Conservation (phyloP, 2,888 invertebrate genomes). For the Allophyes oxyacanthae region DNA sequence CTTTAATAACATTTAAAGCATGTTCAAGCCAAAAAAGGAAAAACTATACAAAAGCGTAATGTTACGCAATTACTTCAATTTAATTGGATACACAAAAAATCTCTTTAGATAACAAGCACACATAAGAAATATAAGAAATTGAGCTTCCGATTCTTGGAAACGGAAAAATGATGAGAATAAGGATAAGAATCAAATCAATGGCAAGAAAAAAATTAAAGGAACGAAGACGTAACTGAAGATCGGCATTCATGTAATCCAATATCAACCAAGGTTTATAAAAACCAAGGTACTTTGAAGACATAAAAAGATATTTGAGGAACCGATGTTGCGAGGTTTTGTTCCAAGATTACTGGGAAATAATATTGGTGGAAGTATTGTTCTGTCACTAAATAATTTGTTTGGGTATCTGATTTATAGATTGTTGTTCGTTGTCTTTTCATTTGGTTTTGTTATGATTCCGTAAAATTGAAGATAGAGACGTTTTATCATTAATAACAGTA, state of each 20-base stretch:
- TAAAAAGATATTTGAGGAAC: conserved; percentile 34
- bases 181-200: conserved; percentile 32
- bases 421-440: conserved; percentile 5
- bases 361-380: conserved; percentile 37
- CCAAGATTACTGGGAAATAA: conserved; percentile 35
- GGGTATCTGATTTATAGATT: conserved; percentile 27
- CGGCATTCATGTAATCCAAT: conserved; percentile 52
- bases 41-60: conserved; percentile 2
- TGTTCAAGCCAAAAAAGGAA: background rate
- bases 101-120: too few species aligned
- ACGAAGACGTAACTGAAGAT: conserved; percentile 34
- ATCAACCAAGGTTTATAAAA: conserved; percentile 43
- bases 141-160: conserved; percentile 7
- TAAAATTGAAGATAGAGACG: too few species aligned
- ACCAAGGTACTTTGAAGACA: conserved; percentile 32
- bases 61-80: conserved; percentile 17
- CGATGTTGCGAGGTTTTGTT: conserved; percentile 20
- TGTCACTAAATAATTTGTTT: conserved; percentile 36
- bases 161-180: conserved; percentile 24
- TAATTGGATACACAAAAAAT: conserved; percentile 18
- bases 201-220: conserved; percentile 34
- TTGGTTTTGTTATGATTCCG: background rate
- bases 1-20: too few species aligned
- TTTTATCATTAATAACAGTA: too few species aligned
- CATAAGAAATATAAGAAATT: conserved; percentile 14